These are phyloP conservation scores for Oreochromis niloticus DNA, from an alignment of 2,113 vertebrate species.

Conservation along the genomic window DNA sequence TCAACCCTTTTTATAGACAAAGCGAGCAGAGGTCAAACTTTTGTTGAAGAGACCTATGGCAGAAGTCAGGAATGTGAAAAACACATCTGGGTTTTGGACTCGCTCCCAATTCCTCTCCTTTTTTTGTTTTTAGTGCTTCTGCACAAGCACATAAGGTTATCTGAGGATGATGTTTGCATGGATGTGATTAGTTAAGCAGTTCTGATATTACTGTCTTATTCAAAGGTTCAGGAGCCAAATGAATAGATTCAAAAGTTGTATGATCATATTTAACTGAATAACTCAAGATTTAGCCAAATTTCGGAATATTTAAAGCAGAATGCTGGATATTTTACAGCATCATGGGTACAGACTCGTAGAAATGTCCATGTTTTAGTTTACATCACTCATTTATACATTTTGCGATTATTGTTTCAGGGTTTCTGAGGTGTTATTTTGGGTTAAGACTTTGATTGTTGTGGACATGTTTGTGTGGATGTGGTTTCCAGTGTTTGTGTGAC, in stretches of 20 bases:
- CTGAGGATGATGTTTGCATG: background rate
- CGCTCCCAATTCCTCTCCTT: background rate
- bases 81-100: constrained; percentile 6
- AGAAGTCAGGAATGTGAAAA: constrained; percentile 48
- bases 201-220: background rate
- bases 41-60: constrained; percentile 16
- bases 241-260: background rate
- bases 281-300: background rate
- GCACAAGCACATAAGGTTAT: background rate
- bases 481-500: background rate
- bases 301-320: background rate
- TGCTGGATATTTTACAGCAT: background rate
- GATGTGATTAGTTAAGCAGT: background rate
- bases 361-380: background rate
- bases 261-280: background rate
- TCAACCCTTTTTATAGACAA: constrained; percentile 42
- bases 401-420: background rate
- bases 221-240: background rate
- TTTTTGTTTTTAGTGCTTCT: background rate
- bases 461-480: background rate
- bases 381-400: rapidly evolving
- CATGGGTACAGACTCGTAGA: background rate
- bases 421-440: background rate
- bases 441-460: background rate
- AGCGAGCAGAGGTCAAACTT: constrained; percentile 46